Evolutionary conservation across 2,888 invertebrate species (phyloP), one percentile per base, ranked within the genome.

Genomic region (Stratiomys singularior): DNA sequence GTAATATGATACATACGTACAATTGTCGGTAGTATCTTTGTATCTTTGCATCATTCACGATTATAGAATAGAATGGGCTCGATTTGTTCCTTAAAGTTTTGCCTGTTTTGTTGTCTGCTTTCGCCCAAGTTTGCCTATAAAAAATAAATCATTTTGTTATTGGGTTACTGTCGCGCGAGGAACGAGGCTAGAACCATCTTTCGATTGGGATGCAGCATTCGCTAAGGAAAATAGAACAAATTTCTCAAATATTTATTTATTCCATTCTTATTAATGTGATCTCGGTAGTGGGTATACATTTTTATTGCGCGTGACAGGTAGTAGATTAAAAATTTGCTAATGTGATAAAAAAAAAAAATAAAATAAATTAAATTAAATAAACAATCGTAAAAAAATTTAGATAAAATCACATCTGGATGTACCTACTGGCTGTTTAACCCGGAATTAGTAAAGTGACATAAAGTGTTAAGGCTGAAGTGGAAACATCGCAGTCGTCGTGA

Each of bases 121-220:
- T 46, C 69, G 27, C 47, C 25, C 46, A 67, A 44, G 4, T 47
- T 15, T 46, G 44, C 21, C 21, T 46, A 21, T 23, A 25, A 23
- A 69, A 46, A 69, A 69, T 69, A 69, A 46, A 46, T 69, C 69
- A 69, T 69, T 69, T 21, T 69, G 46, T 66, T 44, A 44, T 47
- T 25, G 69, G 46, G 47, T 11, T 66, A 37, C n/a, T 66, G 69
- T 30, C 30, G 46, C 5, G 67, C 13, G 69, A 13, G 25, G 46
- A 47, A 13, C 47, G 69, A 25, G 69, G 25, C n/a, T 69, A 37
- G 23, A 1, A 60, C 15, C 15, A 3, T 52, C 15, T 52, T 52
- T 37, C 37, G 37, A 9, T 5, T 3, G 3, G 37, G 37, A 37
- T 3, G 37, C 9, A 5, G 37, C 37, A 9, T 5, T 37, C 9